phyloP scores from a whole-genome alignment of 2,113 vertebrate species.

The Oriolus oriolus region DNA sequence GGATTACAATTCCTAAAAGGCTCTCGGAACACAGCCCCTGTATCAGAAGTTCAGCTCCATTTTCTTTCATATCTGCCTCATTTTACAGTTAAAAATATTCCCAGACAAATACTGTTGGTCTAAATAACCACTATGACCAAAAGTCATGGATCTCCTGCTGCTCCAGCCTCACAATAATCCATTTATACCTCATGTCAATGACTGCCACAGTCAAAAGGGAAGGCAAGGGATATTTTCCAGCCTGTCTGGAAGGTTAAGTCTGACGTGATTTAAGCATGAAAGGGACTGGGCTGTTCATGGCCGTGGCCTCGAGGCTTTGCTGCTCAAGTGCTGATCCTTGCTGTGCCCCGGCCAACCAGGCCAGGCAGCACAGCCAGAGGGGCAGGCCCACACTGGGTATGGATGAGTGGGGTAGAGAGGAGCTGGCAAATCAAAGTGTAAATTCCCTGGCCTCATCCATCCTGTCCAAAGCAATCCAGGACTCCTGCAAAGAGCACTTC shows the following conservation, averaged over 20 bases:
- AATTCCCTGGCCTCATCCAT: neutral
- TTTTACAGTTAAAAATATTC: neutral
- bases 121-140: neutral
- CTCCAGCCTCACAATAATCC: neutral
- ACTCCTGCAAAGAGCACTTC: neutral
- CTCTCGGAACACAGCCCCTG: neutral
- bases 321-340: neutral
- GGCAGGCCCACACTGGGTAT: neutral
- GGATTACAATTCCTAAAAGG: neutral
- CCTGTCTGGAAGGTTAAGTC: neutral
- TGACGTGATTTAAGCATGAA: neutral
- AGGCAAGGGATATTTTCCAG: neutral
- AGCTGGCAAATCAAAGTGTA: neutral
- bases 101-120: neutral
- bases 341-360: neutral
- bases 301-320: neutral
- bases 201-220: neutral
- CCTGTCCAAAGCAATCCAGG: neutral
- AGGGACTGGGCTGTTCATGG: neutral
- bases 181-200: accelerated
- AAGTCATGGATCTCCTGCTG: neutral
- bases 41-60: neutral
- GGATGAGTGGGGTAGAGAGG: neutral
- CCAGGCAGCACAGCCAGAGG: neutral
- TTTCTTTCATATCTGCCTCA: neutral